These are phyloP conservation scores for Spea bombifrons DNA, from an alignment of 2,113 vertebrate species.

Conservation along the genomic window DNA sequence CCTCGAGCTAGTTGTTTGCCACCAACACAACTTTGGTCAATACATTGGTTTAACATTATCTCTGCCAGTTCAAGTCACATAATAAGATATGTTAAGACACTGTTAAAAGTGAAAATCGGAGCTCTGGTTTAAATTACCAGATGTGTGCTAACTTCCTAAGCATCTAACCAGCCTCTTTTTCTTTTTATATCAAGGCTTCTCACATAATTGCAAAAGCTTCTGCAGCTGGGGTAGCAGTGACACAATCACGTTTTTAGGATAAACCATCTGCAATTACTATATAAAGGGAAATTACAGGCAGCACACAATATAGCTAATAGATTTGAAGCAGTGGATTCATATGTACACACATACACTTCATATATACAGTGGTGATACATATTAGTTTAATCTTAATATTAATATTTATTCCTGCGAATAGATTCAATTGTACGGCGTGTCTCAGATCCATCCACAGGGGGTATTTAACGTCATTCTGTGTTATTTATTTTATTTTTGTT, in stretches of 20 bases:
- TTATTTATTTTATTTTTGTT: too few relatives aligned
- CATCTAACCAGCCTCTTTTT: constrained; percentile 11
- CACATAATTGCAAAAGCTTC: constrained; percentile 28
- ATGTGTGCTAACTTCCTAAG: constrained; percentile 29
- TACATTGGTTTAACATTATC: neutral
- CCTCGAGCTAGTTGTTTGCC: neutral
- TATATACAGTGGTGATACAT: too few relatives aligned
- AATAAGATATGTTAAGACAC: constrained; percentile 3
- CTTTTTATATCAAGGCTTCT: constrained; percentile 5
- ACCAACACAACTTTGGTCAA: neutral
- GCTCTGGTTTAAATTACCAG: constrained; percentile 26
- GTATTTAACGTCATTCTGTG: too few relatives aligned
- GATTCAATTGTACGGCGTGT: too few relatives aligned
- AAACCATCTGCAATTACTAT: constrained; percentile 16
- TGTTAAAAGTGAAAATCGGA: constrained; percentile 40
- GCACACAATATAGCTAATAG: neutral
- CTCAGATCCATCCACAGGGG: too few relatives aligned
- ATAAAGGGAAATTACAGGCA: neutral
- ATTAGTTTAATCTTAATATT: too few relatives aligned
- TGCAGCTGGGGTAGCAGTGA: constrained; percentile 30
- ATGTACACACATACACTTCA: too few relatives aligned
- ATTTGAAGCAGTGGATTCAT: neutral
- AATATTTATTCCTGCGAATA: too few relatives aligned
- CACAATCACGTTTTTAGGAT: constrained; percentile 9
- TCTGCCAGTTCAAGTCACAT: neutral